Evolutionary conservation across 2,113 vertebrate species (phyloP), one percentile per base, ranked within the genome.

Genomic region (Sula dactylatra): DNA sequence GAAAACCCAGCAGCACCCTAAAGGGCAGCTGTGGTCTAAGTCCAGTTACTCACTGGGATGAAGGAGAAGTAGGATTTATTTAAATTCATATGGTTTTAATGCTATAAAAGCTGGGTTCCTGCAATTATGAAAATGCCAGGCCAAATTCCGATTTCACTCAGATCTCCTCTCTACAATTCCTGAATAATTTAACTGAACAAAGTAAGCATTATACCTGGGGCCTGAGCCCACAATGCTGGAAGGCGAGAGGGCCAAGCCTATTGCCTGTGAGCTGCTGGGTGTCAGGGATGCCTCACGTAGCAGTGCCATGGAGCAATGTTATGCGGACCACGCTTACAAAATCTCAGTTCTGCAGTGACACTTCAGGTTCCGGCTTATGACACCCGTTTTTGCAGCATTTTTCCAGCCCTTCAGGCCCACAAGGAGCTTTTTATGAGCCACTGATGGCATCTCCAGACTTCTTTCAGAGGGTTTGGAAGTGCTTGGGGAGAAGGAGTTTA

Each of bases 71-170:
- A 77, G 54, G n/a, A 64, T 86, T 95, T 91, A 44, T 88, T 94
- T 90, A 47, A 92, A 83, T 95, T 93, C 82, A 74, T 83, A 36
- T 62, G 82, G 64, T 29, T 94, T 90, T 58, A 74, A 83, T 93
- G 93, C 90, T 81, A 7, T 86, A 80, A 94, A 83, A 92, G 67
- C 85, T 0, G 0, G n/a, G 82, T 97, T 97, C 95, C 94, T 97
- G 96, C 95, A 96, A 94, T 97, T 93, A 93, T 20, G 70, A 93
- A 95, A 92, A 97, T 88, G 59, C 90, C 92, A 93, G 67, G 59
- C 67, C 58, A 47, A 95, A 92, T 90, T 82, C 90, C 3, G 7
- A 32, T 93, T 94, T 96, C 9, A 1, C 76, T 94, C 71, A 66
- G 62, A 77, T 93, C 85, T 58, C 58, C 49, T 82, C 79, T 71